Conservation (phyloP, 2,888 invertebrate genomes). For the Branchellion lobata region DNA sequence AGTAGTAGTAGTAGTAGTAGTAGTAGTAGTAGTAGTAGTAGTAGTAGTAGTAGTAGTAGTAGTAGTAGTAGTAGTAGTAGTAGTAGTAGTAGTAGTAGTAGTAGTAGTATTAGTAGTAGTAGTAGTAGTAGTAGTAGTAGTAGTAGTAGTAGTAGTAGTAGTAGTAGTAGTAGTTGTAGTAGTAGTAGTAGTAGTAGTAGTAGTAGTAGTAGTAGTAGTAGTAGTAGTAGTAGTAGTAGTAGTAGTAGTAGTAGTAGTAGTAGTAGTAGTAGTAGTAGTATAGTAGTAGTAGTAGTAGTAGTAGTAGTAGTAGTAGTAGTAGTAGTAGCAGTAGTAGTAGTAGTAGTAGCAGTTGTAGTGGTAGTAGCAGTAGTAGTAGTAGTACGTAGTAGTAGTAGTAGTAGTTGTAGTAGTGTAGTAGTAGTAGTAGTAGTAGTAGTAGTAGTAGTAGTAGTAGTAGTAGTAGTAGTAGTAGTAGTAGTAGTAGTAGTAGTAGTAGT, state of each 20-base stretch:
- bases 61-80: conserved; percentile 47
- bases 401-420: conserved; percentile 47
- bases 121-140: conserved; percentile 42
- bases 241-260: conserved; percentile 47
- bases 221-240: conserved; percentile 46
- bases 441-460: conserved; percentile 46
- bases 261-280: conserved; percentile 46
- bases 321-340: neutral
- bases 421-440: conserved; percentile 48
- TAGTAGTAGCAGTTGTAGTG: conserved; percentile 20
- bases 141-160: neutral
- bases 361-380: conserved; percentile 43
- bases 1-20: conserved; percentile 47
- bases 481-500: conserved; percentile 44
- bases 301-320: conserved; percentile 18
- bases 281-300: conserved; percentile 47
- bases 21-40: conserved; percentile 48
- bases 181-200: conserved; percentile 32
- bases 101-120: conserved; percentile 47
- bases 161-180: conserved; percentile 8
- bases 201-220: conserved; percentile 48
- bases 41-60: conserved; percentile 47
- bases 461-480: conserved; percentile 47
- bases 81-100: conserved; percentile 47
- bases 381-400: conserved; percentile 46